Conservation (phyloP, 2,113 vertebrate species). For the Gorsachius goisagi region DNA sequence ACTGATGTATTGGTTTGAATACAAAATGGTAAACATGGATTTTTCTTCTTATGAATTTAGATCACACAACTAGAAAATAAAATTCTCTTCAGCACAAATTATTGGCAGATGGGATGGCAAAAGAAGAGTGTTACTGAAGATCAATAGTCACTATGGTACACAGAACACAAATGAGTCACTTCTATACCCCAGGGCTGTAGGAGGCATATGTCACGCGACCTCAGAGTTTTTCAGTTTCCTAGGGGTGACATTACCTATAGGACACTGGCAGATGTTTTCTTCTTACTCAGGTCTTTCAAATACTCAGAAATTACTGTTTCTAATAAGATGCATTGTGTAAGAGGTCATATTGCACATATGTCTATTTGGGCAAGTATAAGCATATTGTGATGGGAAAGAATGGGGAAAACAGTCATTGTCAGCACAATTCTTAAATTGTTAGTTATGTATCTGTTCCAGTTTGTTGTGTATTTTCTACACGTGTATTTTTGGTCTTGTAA, state of each 20-base stretch:
- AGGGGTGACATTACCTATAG: neutral
- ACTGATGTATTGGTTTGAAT: neutral
- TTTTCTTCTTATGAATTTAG: conserved; percentile 7
- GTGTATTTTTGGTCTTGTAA: neutral
- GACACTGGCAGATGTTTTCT: neutral
- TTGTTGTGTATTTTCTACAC: neutral
- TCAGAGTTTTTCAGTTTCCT: neutral
- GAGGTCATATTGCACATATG: neutral
- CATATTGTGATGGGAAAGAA: neutral
- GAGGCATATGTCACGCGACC: neutral
- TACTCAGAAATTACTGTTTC: neutral
- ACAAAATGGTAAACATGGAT: neutral
- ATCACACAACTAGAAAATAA: neutral
- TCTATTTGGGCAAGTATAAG: neutral
- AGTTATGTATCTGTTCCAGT: neutral
- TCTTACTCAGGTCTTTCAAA: neutral
- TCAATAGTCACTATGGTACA: neutral
- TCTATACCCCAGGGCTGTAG: neutral
- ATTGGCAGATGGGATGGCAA: conserved; percentile 12
- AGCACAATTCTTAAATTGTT: neutral
- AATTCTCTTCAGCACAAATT: neutral
- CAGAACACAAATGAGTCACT: neutral
- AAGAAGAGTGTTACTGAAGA: neutral
- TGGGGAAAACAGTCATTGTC: neutral
- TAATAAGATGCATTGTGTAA: neutral